Base-by-base conservation (phyloP, 1,140 invertebrate species). In the Drosophila fuyamai region DNA sequence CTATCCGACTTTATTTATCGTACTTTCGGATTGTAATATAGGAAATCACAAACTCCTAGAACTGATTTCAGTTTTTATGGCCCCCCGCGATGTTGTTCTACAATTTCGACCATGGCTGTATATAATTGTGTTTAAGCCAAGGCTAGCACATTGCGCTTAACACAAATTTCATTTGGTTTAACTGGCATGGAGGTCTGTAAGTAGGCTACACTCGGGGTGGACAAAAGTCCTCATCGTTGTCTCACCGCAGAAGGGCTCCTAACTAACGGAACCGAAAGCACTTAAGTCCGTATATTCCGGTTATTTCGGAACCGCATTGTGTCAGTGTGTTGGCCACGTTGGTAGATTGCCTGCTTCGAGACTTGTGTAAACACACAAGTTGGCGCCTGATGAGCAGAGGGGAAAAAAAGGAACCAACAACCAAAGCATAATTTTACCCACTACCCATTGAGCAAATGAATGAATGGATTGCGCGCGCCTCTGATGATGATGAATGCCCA, bases 131-230 rank as follows among this genome's bases (percentile, higher is more conserved):
- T 29, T 8, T 32, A 4, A 65, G 55, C 58, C 75, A 81, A 81
- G 66, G 70, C 47, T 59, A 58, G 44, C 77, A 32, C 36, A 36
- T 44, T 71, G 50, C 50, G 59, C 60, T 82, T 43, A 79, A 59
- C 54, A 57, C 36, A 82, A 86, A 86, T 88, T 86, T 72, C 80
- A 79, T 86, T 86, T 88, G 36, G 56, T n/a, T 46, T 38, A 67
- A 58, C 65, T 56, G 65, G 16, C 43, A n/a, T 38, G 35, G 51
- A 13, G 41, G 63, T 43, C 63, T 7, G 62, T 70, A 70, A 71
- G 67, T 71, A 56, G 63, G 65, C 67, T 68, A 76, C 71, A 65
- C 77, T 76, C 50, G 55, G 57, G 65, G 73, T 72, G 77, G 59
- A 63, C 73, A 47, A 48, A 51, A 56, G 51, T 63, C 65, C 67